Percentiles rank a stretch among this genome's conserved stretches.
These are phyloP conservation scores for Drosophila acutilabella DNA, from an alignment of 2,888 invertebrate genomes.

Conservation along the genomic window DNA sequence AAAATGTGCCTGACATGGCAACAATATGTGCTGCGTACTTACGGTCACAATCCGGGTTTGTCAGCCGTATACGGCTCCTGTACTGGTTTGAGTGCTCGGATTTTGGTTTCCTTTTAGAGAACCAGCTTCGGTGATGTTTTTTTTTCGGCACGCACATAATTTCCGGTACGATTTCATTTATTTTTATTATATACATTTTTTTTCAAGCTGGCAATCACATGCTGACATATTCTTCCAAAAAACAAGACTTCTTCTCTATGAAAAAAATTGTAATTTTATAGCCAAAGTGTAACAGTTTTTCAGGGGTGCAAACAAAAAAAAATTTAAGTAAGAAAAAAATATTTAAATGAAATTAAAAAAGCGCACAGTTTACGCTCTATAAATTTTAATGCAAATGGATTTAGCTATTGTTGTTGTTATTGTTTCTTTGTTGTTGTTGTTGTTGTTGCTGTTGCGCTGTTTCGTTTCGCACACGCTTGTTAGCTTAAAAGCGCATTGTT, in stretches of 20 bases:
- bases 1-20: constrained; percentile 52
- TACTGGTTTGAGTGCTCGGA: constrained; percentile 30
- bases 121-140: constrained; percentile 15
- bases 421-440: constrained; percentile 25
- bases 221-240: constrained; percentile 75
- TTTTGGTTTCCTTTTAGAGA: constrained; percentile 36
- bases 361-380: constrained; percentile 79
- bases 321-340: constrained; percentile 31
- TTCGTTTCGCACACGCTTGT: constrained; percentile 72
- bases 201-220: constrained; percentile 64
- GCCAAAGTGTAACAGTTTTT: constrained; percentile 76
- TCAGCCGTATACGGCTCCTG: constrained; percentile 20
- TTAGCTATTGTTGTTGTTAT: constrained; percentile 40
- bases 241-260: constrained; percentile 45
- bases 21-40: constrained; percentile 68
- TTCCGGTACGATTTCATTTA: constrained; percentile 69
- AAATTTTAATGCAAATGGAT: constrained; percentile 83
- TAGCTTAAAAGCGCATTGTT: constrained; percentile 75
- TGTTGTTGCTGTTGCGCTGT: constrained; percentile 44
- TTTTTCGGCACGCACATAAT: constrained; percentile 70
- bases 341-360: constrained; percentile 75
- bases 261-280: constrained; percentile 63
- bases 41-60: constrained; percentile 24
- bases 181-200: constrained; percentile 18
- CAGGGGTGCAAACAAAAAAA: constrained; percentile 42